Percentiles rank a stretch among this genome's conserved stretches.
phyloP scores from a whole-genome alignment of 2,797 vertebrate genomes.

The Chaenodraco wilsoni region DNA sequence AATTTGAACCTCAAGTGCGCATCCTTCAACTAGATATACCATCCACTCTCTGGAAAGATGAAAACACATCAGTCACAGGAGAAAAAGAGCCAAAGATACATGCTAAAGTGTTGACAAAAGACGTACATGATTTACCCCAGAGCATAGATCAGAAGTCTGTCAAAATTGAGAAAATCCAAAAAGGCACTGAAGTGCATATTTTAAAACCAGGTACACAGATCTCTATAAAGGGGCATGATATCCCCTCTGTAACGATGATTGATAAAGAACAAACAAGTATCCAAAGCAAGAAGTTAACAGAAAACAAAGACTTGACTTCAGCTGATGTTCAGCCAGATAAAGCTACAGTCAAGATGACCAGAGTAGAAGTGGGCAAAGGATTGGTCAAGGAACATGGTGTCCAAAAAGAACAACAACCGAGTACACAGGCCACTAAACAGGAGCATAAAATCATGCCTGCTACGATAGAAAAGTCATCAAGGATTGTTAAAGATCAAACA shows the following conservation, averaged over 20 bases:
- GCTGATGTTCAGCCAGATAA: background rate
- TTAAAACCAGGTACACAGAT: slow-evolving; percentile 18
- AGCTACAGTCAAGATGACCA: background rate
- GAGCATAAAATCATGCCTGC: background rate
- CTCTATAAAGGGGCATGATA: too few species aligned
- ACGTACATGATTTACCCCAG: background rate
- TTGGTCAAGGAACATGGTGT: too few species aligned
- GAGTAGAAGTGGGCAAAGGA: background rate
- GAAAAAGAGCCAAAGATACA: background rate
- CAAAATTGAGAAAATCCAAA: background rate
- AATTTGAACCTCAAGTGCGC: background rate
- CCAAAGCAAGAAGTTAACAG: background rate
- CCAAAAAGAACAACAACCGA: background rate
- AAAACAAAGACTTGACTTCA: background rate
- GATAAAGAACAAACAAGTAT: too few species aligned
- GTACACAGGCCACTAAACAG: background rate
- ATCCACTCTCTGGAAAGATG: background rate
- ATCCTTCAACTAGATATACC: slow-evolving; percentile 25
- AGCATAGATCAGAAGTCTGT: slow-evolving; percentile 6
- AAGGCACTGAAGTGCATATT: background rate
- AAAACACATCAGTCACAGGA: background rate
- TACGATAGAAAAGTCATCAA: background rate
- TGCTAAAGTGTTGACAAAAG: background rate
- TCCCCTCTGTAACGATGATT: too few species aligned
- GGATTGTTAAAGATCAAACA: background rate